Evolutionary conservation across 2,888 invertebrate species (phyloP).

Genomic region (Adineta ricciae): DNA sequence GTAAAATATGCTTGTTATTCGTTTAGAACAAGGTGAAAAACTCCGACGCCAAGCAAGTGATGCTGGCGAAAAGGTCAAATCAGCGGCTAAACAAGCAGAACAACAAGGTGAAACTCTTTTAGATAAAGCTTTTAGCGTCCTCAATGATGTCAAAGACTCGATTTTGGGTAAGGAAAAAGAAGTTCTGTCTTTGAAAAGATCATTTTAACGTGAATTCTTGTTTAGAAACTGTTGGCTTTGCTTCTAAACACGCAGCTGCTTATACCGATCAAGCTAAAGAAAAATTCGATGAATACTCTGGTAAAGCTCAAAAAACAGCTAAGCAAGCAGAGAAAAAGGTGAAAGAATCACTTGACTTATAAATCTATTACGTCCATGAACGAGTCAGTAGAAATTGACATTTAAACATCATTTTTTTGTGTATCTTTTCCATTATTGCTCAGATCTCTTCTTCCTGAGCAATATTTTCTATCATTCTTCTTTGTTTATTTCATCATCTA

Average conservation of each 20-base stretch:
- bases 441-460: too few relatives aligned
- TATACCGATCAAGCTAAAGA: background rate
- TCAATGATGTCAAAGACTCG: background rate
- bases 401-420: background rate
- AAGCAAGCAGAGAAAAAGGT: background rate
- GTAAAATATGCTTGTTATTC: background rate
- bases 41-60: background rate
- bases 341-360: background rate
- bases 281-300: background rate
- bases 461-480: too few relatives aligned
- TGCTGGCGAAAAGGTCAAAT: background rate
- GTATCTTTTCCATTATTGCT: too few relatives aligned
- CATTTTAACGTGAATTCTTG: too few relatives aligned
- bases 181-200: background rate
- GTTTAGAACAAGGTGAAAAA: background rate
- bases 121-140: background rate
- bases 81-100: background rate
- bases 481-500: too few relatives aligned
- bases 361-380: background rate
- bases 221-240: background rate
- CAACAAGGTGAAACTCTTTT: background rate
- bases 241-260: background rate
- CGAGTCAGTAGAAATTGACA: background rate
- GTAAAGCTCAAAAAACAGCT: background rate
- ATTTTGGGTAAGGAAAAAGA: background rate